These are phyloP conservation scores for Sinocyclocheilus maitianheensis DNA, from an alignment of 2,113 vertebrate genomes.

Conservation along the genomic window DNA sequence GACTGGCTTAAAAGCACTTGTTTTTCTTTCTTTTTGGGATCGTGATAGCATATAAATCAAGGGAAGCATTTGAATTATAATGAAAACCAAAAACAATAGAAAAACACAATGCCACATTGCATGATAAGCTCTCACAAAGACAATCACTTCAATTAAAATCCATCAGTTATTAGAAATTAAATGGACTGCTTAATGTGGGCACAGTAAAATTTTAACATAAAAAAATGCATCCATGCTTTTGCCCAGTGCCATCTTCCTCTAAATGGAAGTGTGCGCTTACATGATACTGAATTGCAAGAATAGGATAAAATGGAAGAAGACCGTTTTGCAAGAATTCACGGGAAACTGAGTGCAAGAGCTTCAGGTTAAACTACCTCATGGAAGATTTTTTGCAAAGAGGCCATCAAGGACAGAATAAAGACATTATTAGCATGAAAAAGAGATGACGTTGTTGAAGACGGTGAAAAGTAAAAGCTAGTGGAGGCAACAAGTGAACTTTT, in stretches of 20 bases:
- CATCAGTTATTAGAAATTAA: slow-evolving; percentile 31
- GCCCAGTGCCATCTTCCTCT: neutral
- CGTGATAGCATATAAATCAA: slow-evolving; percentile 65
- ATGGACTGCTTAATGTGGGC: neutral
- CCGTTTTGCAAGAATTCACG: too few relatives aligned
- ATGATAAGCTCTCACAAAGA: slow-evolving; percentile 70
- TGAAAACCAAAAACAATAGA: slow-evolving; percentile 51
- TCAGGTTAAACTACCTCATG: neutral
- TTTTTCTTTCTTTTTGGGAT: slow-evolving; percentile 42
- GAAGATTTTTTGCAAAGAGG: slow-evolving; percentile 15
- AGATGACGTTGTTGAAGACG: neutral
- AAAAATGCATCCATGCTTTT: neutral
- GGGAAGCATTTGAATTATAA: slow-evolving; percentile 49
- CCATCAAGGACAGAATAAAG: neutral
- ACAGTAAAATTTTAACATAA: neutral
- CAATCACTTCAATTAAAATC: slow-evolving; percentile 54
- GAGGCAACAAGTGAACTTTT: slow-evolving; percentile 29
- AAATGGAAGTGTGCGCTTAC: neutral
- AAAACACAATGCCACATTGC: slow-evolving; percentile 71
- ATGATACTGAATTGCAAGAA: neutral
- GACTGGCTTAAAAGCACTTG: slow-evolving; percentile 79
- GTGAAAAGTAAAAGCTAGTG: slow-evolving; percentile 22
- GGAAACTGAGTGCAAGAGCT: slow-evolving; percentile 21
- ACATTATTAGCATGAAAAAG: neutral
- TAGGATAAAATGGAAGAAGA: neutral